Conservation (phyloP, 1,140 invertebrate genomes). For the Drosophila triauraria region DNA sequence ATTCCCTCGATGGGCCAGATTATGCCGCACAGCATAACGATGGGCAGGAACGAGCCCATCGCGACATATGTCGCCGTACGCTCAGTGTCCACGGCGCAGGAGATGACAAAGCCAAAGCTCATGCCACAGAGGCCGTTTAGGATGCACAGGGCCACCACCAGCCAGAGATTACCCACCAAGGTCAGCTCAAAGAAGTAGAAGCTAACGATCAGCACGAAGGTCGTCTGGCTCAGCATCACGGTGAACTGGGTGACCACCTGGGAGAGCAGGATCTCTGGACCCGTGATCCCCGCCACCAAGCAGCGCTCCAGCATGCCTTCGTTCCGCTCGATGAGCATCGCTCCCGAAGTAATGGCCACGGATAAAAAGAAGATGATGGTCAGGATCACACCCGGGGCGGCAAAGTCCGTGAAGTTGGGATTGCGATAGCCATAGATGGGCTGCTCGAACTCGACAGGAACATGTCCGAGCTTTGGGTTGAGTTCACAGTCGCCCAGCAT, state of each 20-base stretch:
- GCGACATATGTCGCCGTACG: slow-evolving; percentile 96
- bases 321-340: slow-evolving; percentile 95
- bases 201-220: slow-evolving; percentile 92
- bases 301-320: slow-evolving; percentile 96
- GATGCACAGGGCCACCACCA: slow-evolving; percentile 91
- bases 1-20: slow-evolving; percentile 95
- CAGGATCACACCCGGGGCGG: slow-evolving; percentile 96
- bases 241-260: slow-evolving; percentile 95
- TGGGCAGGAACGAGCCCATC: slow-evolving; percentile 96
- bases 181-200: slow-evolving; percentile 94
- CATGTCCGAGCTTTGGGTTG: slow-evolving; percentile 89
- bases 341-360: slow-evolving; percentile 95
- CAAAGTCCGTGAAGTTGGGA: slow-evolving; percentile 97
- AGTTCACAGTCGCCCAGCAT: slow-evolving; percentile 89
- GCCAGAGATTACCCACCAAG: slow-evolving; percentile 90
- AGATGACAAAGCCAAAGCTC: slow-evolving; percentile 96
- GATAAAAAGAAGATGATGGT: slow-evolving; percentile 98
- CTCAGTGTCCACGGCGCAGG: slow-evolving; percentile 94
- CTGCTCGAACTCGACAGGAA: slow-evolving; percentile 91
- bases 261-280: slow-evolving; percentile 91
- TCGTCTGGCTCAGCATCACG: slow-evolving; percentile 94
- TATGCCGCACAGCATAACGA: slow-evolving; percentile 94
- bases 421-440: slow-evolving; percentile 94
- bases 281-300: slow-evolving; percentile 91
- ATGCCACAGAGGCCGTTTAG: slow-evolving; percentile 96